Evolutionary conservation across 2,113 vertebrate species (phyloP).

Genomic region (Pleuronectes platessa): DNA sequence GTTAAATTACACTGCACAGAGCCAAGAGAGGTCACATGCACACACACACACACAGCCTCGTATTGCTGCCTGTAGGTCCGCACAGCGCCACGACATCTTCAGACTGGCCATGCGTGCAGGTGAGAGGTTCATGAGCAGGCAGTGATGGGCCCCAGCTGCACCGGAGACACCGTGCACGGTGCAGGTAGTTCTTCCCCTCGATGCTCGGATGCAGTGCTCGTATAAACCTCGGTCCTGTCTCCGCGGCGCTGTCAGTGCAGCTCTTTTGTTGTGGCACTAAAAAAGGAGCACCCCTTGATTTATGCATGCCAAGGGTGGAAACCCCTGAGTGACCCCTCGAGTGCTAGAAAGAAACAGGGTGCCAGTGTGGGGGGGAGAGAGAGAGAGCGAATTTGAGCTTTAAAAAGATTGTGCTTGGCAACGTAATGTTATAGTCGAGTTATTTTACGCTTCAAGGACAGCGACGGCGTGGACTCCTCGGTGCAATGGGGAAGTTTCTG

Average conservation of each 20-base stretch:
- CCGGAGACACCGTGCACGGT: neutral
- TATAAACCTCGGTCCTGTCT: slow-evolving; percentile 36
- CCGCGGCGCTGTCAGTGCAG: slow-evolving; percentile 48
- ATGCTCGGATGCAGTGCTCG: neutral
- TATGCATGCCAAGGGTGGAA: slow-evolving; percentile 66
- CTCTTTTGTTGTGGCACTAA: slow-evolving; percentile 67
- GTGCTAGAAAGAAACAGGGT: slow-evolving; percentile 41
- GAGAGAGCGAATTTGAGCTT: slow-evolving; percentile 35
- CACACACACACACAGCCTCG: slow-evolving; percentile 10
- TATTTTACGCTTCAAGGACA: slow-evolving; percentile 30
- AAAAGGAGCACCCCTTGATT: slow-evolving; percentile 68
- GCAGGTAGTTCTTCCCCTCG: slow-evolving; percentile 9
- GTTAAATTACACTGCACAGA: slow-evolving; percentile 19
- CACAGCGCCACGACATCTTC: slow-evolving; percentile 1
- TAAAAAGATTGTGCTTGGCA: slow-evolving; percentile 27
- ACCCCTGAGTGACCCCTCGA: slow-evolving; percentile 67
- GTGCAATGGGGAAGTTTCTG: neutral
- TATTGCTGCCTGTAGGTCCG: slow-evolving; percentile 5
- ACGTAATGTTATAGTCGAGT: slow-evolving; percentile 29
- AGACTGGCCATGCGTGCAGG: slow-evolving; percentile 44
- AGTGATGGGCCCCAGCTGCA: slow-evolving; percentile 34
- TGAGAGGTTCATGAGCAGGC: slow-evolving; percentile 42
- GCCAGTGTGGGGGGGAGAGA: neutral
- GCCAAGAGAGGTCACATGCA: slow-evolving; percentile 11
- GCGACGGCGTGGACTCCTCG: neutral